Conservation (phyloP, 2,797 vertebrate genomes). For the Rhinophrynus dorsalis region DNA sequence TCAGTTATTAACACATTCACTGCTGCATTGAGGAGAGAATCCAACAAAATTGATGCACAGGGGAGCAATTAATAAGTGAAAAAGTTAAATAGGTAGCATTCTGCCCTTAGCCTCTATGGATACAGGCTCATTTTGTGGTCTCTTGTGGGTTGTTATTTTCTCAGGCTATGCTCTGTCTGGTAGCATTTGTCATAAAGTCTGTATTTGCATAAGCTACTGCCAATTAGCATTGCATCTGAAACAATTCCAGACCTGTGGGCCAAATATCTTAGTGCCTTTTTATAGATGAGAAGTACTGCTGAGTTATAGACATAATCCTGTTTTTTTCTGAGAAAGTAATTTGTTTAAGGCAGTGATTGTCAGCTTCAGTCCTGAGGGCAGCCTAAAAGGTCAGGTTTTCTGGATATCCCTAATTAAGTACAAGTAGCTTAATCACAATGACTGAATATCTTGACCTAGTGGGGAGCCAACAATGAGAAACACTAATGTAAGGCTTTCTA, state of each 20-base stretch:
- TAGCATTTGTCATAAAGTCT: slow-evolving; percentile 14
- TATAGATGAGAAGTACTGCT: background rate
- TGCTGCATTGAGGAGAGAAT: background rate
- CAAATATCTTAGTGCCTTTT: background rate
- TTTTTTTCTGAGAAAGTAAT: background rate
- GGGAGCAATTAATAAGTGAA: background rate
- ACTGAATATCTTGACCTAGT: too few relatives aligned
- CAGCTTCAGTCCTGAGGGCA: too few relatives aligned
- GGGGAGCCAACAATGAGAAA: too few relatives aligned
- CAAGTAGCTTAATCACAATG: too few relatives aligned
- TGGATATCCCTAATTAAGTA: too few relatives aligned
- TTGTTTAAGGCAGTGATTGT: too few relatives aligned
- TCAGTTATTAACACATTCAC: slow-evolving; percentile 7
- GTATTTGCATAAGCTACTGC: slow-evolving; percentile 30
- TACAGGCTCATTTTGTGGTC: background rate
- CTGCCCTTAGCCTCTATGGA: background rate
- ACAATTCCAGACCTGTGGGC: background rate
- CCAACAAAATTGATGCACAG: background rate
- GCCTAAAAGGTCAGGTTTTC: too few relatives aligned
- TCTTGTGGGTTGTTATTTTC: slow-evolving; percentile 14
- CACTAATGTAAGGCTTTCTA: too few relatives aligned
- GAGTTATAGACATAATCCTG: background rate
- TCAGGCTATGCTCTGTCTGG: slow-evolving; percentile 4
- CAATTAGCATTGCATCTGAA: slow-evolving; percentile 11
- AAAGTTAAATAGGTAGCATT: background rate